Evolutionary conservation across 2,888 invertebrate species (phyloP).

Genomic region (Cantharis flavilabris): DNA sequence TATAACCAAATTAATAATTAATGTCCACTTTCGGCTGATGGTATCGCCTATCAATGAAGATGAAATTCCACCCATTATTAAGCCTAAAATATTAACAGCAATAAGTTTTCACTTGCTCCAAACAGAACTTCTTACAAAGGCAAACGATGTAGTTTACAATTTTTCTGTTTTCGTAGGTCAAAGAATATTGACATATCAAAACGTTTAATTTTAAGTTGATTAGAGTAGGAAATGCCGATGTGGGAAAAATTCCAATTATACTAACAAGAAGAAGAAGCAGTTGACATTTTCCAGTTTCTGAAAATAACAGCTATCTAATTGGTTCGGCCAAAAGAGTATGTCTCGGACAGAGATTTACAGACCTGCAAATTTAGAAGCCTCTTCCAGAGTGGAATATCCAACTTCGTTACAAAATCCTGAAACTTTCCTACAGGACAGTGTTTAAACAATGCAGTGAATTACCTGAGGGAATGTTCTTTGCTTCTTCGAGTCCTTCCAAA

Average conservation of each 20-base stretch:
- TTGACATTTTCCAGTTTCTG: slow-evolving; percentile 11
- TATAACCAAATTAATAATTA: not conserved
- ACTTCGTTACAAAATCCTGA: slow-evolving; percentile 1
- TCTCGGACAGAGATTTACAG: not conserved
- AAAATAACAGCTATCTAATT: not conserved
- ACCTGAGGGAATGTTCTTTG: not conserved
- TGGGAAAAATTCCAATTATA: not conserved
- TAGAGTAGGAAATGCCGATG: not conserved
- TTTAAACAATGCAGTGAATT: not conserved
- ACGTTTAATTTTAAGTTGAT: not conserved
- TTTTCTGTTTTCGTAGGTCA: not conserved
- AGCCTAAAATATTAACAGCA: not conserved
- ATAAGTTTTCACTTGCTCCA: not conserved
- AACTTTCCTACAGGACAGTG: not conserved
- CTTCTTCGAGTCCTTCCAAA: not conserved
- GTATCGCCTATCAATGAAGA: slow-evolving; percentile 8
- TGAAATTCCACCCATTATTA: slow-evolving; percentile 4
- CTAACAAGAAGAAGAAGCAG: slow-evolving; percentile 7
- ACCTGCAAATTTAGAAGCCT: slow-evolving; percentile 2
- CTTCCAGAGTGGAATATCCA: not conserved
- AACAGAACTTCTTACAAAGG: not conserved
- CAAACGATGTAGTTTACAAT: slow-evolving; percentile 3
- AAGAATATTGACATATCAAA: slow-evolving; percentile 1
- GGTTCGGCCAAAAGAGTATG: not conserved
- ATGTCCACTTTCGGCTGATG: slow-evolving; percentile 8